Evolutionary conservation across 2,113 vertebrate genomes (phyloP).

Genomic region (Thermophis baileyi): DNA sequence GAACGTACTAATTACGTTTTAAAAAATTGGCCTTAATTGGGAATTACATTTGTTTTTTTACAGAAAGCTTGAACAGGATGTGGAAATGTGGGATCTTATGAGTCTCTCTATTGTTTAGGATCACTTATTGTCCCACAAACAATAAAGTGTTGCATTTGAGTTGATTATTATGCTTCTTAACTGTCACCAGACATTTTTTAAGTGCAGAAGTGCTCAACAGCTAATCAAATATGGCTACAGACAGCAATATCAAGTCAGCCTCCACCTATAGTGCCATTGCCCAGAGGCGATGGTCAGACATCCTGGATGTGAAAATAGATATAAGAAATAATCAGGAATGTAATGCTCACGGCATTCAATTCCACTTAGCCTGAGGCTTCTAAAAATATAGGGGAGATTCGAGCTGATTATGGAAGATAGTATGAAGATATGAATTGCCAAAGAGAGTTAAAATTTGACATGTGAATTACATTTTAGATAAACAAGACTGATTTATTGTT

Average conservation of each 20-base stretch:
- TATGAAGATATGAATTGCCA: conserved; percentile 41
- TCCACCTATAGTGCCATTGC: conserved; percentile 49
- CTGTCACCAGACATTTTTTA: conserved; percentile 28
- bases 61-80: background rate
- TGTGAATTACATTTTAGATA: conserved; percentile 54
- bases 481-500: conserved; percentile 36
- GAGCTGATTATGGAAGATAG: conserved; percentile 38
- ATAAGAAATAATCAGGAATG: conserved; percentile 54
- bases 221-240: conserved; percentile 42
- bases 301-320: conserved; percentile 60
- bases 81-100: background rate
- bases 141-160: background rate
- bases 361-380: conserved; percentile 66
- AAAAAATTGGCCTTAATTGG: background rate
- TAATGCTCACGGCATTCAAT: conserved; percentile 56
- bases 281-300: conserved; percentile 61
- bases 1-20: background rate
- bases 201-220: conserved; percentile 33
- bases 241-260: conserved; percentile 34
- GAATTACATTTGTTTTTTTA: background rate
- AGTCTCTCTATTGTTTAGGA: conserved; percentile 12
- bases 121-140: background rate
- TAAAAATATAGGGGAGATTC: conserved; percentile 48
- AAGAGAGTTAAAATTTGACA: conserved; percentile 51
- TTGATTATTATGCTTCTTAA: conserved; percentile 29